These are phyloP conservation scores for Bradysia coprophila DNA, from an alignment of 1,140 invertebrate species.

Conservation along the genomic window DNA sequence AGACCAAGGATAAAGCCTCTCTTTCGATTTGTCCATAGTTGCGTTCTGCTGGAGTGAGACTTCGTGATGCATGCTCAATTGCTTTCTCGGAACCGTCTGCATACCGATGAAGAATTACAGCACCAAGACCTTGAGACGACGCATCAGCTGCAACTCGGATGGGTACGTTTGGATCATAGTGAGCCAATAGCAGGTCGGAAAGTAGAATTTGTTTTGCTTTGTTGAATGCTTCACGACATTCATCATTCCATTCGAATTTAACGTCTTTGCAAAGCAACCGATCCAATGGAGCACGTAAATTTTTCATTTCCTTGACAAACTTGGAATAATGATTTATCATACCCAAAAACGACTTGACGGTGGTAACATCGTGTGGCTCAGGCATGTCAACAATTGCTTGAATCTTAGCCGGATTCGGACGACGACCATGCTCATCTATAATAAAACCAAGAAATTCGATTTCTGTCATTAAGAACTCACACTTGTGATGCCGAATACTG, in stretches of 20 bases:
- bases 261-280: slow-evolving; percentile 8
- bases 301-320: slow-evolving; percentile 10
- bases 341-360: slow-evolving; percentile 12
- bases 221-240: background rate
- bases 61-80: slow-evolving; percentile 12
- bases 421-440: slow-evolving; percentile 16
- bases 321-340: slow-evolving; percentile 12
- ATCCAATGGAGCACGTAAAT: slow-evolving; percentile 8
- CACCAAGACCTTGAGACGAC: slow-evolving; percentile 22
- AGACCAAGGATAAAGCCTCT: slow-evolving; percentile 24
- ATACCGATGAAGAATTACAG: slow-evolving; percentile 22
- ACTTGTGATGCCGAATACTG: slow-evolving; percentile 1
- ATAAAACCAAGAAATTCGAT: slow-evolving; percentile 17
- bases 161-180: slow-evolving; percentile 17
- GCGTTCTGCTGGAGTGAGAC: slow-evolving; percentile 11
- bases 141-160: slow-evolving; percentile 26
- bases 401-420: slow-evolving; percentile 14
- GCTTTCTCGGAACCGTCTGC: slow-evolving; percentile 11
- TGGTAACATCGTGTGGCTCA: no score
- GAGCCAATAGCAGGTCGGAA: slow-evolving; percentile 3
- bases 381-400: slow-evolving; percentile 18
- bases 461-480: slow-evolving; percentile 1
- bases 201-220: slow-evolving; percentile 6
- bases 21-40: slow-evolving; percentile 12
- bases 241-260: slow-evolving; percentile 8